Conservation (phyloP, 2,113 vertebrate genomes). For the Alexandromys fortis region DNA sequence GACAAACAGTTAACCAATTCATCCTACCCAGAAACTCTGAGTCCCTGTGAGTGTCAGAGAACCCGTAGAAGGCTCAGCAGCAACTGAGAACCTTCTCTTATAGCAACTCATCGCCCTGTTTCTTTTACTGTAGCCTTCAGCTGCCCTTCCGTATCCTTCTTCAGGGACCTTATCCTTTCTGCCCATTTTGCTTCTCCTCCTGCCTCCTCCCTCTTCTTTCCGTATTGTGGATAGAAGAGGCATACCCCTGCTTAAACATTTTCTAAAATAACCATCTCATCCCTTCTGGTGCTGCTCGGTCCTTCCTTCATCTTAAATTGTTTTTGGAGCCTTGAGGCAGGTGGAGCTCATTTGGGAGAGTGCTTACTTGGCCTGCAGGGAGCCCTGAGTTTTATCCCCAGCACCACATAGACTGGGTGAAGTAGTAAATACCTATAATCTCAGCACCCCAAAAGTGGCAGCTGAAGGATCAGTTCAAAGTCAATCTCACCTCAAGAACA, state of each 20-base stretch:
- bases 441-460: background rate
- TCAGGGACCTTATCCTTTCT: background rate
- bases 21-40: background rate
- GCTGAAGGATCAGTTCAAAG: background rate
- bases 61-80: background rate
- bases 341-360: background rate
- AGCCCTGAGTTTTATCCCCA: background rate
- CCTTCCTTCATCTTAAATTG: constrained; percentile 15
- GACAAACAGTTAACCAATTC: background rate
- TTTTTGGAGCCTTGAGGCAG: background rate
- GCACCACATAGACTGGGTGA: background rate
- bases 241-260: background rate
- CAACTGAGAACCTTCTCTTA: background rate
- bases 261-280: background rate
- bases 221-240: background rate
- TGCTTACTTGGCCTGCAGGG: too few relatives aligned
- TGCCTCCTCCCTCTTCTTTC: too few relatives aligned
- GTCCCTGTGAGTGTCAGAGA: background rate
- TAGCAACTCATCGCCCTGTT: background rate
- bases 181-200: background rate
- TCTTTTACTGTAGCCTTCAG: background rate
- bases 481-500: too few relatives aligned
- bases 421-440: background rate
- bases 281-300: background rate
- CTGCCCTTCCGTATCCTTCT: background rate